Evolutionary conservation across 2,888 invertebrate genomes (phyloP).

Genomic region (Hypselothyrea guttata): DNA sequence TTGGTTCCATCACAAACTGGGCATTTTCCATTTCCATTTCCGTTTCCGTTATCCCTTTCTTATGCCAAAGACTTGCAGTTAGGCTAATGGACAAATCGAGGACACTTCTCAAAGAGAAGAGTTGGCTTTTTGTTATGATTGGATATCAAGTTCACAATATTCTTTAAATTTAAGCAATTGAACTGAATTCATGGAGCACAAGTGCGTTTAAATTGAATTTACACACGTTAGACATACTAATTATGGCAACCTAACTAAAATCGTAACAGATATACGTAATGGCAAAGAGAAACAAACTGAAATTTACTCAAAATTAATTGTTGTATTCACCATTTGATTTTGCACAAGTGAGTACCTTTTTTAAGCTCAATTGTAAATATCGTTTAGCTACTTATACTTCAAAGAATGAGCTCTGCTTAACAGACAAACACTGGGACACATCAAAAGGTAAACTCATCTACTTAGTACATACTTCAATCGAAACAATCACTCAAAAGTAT

Average conservation of each 20-base stretch:
- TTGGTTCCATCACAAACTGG: constrained; percentile 15
- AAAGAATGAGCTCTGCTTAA: constrained; percentile 28
- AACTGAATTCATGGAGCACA: constrained; percentile 67
- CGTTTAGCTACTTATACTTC: constrained; percentile 31
- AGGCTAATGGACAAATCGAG: not conserved
- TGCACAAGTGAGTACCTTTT: constrained; percentile 46
- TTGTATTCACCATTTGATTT: constrained; percentile 46
- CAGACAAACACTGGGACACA: constrained; percentile 28
- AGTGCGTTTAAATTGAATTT: constrained; percentile 77
- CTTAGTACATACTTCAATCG: constrained; percentile 58
- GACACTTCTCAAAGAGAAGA: not conserved
- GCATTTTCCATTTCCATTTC: not conserved
- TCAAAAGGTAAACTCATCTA: constrained; percentile 31
- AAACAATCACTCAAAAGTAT: constrained; percentile 79
- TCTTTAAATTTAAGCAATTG: constrained; percentile 45
- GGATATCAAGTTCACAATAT: constrained; percentile 15
- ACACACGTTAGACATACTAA: constrained; percentile 52
- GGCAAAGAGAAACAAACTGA: constrained; percentile 71
- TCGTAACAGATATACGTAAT: constrained; percentile 79
- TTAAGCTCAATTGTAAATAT: constrained; percentile 32
- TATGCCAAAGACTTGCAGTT: not conserved
- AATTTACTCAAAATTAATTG: constrained; percentile 44
- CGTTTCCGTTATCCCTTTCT: not conserved
- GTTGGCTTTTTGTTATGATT: constrained; percentile 2
- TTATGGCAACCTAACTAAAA: constrained; percentile 38